A percentile compares a stretch with the other conserved stretches of the same genome.
phyloP scores from a whole-genome alignment of 2,797 vertebrate species.

The Hoplostethus atlanticus region DNA sequence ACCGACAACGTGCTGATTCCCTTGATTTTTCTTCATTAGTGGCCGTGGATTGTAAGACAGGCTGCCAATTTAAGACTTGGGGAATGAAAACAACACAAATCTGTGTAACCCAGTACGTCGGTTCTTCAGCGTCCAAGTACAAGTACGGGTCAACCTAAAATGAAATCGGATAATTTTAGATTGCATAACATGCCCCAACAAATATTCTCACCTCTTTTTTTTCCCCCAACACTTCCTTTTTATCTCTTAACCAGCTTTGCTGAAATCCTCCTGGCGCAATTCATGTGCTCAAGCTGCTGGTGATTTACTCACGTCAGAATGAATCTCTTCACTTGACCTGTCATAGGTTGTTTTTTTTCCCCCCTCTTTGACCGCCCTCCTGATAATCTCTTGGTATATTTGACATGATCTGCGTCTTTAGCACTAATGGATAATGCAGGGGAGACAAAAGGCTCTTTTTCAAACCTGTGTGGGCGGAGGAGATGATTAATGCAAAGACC shows the following conservation, averaged over 20 bases:
- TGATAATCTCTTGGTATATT: slow-evolving; percentile 16
- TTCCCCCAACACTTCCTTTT: neutral
- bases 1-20: neutral
- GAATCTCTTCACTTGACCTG: slow-evolving; percentile 50
- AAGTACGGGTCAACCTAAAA: slow-evolving; percentile 14
- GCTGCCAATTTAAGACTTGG: neutral
- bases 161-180: slow-evolving; percentile 3
- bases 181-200: slow-evolving; percentile 1
- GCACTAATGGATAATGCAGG: slow-evolving; percentile 11
- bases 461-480: slow-evolving; percentile 47
- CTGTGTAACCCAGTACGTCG: neutral
- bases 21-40: slow-evolving; percentile 21
- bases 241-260: slow-evolving; percentile 33
- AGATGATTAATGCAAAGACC: slow-evolving; percentile 62
- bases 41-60: slow-evolving; percentile 20
- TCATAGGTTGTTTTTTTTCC: neutral
- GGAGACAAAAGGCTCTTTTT: slow-evolving; percentile 27
- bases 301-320: slow-evolving; percentile 54
- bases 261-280: neutral
- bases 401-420: slow-evolving; percentile 38
- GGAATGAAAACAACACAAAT: neutral
- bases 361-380: slow-evolving; percentile 7
- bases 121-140: neutral
- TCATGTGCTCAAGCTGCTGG: slow-evolving; percentile 23
- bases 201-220: slow-evolving; percentile 7